A percentile compares a stretch with the other conserved stretches of the same genome.
Conservation (phyloP, 2,888 invertebrate species). For the Thyatira batis region DNA sequence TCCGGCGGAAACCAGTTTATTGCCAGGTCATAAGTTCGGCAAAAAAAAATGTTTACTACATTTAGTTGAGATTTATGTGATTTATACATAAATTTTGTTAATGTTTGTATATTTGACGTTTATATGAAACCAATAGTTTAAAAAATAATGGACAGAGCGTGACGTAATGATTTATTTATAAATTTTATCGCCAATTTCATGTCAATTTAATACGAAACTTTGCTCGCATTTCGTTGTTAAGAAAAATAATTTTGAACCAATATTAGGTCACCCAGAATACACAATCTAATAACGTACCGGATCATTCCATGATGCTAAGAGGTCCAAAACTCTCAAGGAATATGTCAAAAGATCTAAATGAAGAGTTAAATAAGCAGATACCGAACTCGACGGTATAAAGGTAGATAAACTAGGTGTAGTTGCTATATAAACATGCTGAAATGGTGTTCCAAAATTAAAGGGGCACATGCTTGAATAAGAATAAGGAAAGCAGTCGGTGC, state of each 20-base stretch:
- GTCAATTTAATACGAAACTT: slow-evolving; percentile 34
- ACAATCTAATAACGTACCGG: slow-evolving; percentile 31
- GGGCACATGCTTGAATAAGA: slow-evolving; percentile 41
- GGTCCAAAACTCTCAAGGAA: slow-evolving; percentile 11
- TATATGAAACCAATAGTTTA: background rate
- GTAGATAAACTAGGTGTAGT: background rate
- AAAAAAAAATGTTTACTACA: background rate
- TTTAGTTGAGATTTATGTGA: background rate
- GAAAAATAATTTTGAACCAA: slow-evolving; percentile 49
- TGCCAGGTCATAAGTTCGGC: too few relatives aligned
- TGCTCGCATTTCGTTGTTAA: slow-evolving; percentile 36
- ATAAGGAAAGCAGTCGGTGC: slow-evolving; percentile 30
- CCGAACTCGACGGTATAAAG: slow-evolving; percentile 5
- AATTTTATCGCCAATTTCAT: slow-evolving; percentile 62
- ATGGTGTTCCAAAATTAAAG: slow-evolving; percentile 14
- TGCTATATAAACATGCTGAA: slow-evolving; percentile 22
- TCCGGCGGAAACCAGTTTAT: too few relatives aligned
- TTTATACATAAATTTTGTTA: background rate
- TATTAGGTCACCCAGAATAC: slow-evolving; percentile 62
- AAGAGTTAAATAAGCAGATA: slow-evolving; percentile 15
- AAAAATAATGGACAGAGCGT: slow-evolving; percentile 49
- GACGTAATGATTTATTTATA: slow-evolving; percentile 35
- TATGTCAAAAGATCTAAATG: slow-evolving; percentile 23
- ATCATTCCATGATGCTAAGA: slow-evolving; percentile 33
- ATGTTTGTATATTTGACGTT: too few relatives aligned